Conservation (phyloP, 2,797 vertebrate genomes). For the Denticeps clupeoides region DNA sequence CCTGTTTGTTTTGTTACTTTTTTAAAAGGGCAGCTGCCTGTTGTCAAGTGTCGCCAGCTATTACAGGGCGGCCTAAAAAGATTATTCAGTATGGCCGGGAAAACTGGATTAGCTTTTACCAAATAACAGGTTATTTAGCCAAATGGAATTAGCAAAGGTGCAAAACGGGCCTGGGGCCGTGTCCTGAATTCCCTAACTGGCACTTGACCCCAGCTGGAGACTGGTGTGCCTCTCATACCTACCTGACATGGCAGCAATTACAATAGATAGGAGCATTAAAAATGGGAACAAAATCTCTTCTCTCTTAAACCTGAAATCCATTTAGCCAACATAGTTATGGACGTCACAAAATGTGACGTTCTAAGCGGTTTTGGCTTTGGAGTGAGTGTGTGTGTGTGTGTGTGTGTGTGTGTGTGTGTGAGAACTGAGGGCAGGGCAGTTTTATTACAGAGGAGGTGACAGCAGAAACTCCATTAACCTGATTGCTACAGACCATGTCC, state of each 20-base stretch:
- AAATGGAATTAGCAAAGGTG: background rate
- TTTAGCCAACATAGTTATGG: too few species aligned
- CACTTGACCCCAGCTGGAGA: background rate
- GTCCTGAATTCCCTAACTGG: background rate
- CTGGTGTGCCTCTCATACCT: too few species aligned
- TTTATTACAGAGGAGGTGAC: too few species aligned
- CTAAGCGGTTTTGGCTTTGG: background rate
- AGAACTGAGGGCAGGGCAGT: background rate
- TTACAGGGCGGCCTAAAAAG: slow-evolving; percentile 2
- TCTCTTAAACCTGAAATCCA: too few species aligned
- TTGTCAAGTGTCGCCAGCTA: background rate
- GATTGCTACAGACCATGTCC: slow-evolving; percentile 8
- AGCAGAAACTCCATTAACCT: slow-evolving; percentile 23
- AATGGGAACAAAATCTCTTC: too few species aligned
- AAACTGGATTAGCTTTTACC: slow-evolving; percentile 4
- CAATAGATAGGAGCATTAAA: too few species aligned
- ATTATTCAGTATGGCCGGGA: background rate
- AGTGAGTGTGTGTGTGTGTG: background rate
- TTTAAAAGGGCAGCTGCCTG: too few species aligned
- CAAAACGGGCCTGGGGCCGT: background rate
- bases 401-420: background rate
- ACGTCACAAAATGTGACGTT: too few species aligned
- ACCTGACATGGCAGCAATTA: too few species aligned
- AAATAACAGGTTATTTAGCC: slow-evolving; percentile 1
- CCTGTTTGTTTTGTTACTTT: too few species aligned